Percentiles rank a stretch among this genome's conserved stretches.
Conservation (phyloP, 2,113 vertebrate genomes). For the Turnix velox region DNA sequence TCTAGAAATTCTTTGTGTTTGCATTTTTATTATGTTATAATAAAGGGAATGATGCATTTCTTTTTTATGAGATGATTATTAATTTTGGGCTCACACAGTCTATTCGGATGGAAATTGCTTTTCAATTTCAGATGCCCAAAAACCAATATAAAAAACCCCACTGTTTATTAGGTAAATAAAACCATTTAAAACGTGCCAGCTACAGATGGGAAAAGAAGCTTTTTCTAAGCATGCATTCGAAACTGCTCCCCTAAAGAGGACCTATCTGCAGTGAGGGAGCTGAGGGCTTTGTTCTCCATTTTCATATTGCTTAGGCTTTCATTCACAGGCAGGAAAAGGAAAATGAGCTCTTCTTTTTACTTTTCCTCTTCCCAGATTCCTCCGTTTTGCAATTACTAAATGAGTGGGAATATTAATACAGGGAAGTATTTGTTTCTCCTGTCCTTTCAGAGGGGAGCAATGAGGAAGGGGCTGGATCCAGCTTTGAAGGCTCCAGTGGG, state of each 20-base stretch:
- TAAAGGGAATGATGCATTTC: background rate
- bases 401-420: background rate
- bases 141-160: background rate
- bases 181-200: background rate
- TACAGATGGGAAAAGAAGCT: background rate
- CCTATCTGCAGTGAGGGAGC: background rate
- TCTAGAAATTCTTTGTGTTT: background rate
- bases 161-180: slow-evolving; percentile 23
- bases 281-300: background rate
- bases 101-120: slow-evolving; percentile 6
- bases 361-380: background rate
- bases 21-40: background rate
- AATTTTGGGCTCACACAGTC: background rate
- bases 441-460: fast-evolving
- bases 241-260: slow-evolving; percentile 8
- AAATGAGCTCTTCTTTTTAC: background rate
- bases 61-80: slow-evolving; percentile 21
- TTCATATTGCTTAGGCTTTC: background rate
- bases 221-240: background rate
- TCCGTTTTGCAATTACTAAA: background rate
- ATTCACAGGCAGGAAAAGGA: background rate
- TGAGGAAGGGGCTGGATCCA: background rate
- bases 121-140: background rate
- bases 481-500: background rate
- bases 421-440: background rate